Evolutionary conservation across 2,113 vertebrate species (phyloP).

Genomic region (Brienomyrus longianalis): DNA sequence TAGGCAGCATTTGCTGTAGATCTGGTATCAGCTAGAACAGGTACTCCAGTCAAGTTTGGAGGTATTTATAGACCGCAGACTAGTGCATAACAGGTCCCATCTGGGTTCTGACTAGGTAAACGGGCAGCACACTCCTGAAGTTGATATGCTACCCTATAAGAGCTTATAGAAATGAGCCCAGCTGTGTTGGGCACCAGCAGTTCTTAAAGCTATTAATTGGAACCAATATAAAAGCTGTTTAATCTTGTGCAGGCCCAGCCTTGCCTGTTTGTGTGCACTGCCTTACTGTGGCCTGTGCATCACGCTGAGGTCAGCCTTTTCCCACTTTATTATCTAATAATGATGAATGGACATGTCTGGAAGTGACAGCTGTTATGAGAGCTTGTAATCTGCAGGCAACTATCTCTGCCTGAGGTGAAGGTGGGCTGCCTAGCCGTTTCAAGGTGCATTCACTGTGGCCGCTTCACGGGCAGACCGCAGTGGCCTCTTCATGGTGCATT

Average conservation of each 20-base stretch:
- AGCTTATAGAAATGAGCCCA: constrained; percentile 47
- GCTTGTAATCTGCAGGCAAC: constrained; percentile 36
- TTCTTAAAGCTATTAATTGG: constrained; percentile 53
- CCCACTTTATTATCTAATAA: constrained; percentile 65
- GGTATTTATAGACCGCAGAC: not conserved
- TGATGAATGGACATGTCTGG: constrained; percentile 60
- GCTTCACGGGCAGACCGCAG: not conserved
- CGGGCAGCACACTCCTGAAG: not conserved
- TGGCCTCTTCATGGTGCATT: no score
- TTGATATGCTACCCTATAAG: constrained; percentile 24
- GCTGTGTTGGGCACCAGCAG: constrained; percentile 38
- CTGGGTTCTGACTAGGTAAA: not conserved
- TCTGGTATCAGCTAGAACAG: not conserved
- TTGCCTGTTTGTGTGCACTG: constrained; percentile 47
- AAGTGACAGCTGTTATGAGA: constrained; percentile 60
- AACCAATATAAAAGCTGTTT: constrained; percentile 50
- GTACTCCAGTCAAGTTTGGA: not conserved
- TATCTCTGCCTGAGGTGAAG: constrained; percentile 47
- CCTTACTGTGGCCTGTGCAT: constrained; percentile 50
- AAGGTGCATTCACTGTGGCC: constrained; percentile 23
- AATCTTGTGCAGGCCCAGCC: constrained; percentile 45
- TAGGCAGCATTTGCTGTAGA: not conserved
- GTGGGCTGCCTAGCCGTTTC: not conserved
- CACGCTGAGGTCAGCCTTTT: constrained; percentile 59
- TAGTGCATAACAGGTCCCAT: not conserved